Evolutionary conservation across 2,888 invertebrate genomes (phyloP).

Genomic region (Apamea epomidion): DNA sequence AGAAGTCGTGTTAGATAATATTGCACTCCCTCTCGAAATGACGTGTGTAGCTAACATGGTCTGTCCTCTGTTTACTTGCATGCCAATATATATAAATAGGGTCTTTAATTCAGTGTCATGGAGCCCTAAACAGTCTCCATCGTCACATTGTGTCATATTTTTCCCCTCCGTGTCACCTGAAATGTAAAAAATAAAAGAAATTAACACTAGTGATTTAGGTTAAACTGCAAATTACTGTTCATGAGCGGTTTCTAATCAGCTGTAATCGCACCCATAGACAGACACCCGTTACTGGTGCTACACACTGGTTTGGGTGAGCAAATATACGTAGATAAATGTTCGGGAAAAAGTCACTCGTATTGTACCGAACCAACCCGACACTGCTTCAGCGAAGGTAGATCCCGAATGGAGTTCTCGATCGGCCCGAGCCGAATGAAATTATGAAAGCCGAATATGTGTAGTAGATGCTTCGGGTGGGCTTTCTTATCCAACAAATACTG

Average conservation of each 20-base stretch:
- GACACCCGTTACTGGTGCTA: too few species aligned
- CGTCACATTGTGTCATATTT: neutral
- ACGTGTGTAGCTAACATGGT: neutral
- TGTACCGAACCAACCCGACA: neutral
- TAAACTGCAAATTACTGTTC: neutral
- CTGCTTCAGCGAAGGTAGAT: neutral
- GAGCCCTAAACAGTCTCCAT: neutral
- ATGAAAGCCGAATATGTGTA: neutral
- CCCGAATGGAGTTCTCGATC: neutral
- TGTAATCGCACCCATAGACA: neutral
- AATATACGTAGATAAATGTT: neutral
- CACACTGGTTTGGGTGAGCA: too few species aligned
- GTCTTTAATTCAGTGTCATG: fast-evolving
- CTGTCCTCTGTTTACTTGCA: neutral
- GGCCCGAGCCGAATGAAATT: neutral
- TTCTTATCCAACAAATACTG: neutral
- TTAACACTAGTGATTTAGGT: neutral
- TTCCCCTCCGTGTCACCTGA: fast-evolving
- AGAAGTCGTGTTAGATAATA: neutral
- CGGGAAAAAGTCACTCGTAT: neutral
- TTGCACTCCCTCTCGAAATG: neutral
- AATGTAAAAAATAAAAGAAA: neutral
- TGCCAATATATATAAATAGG: neutral
- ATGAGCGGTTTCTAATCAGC: neutral
- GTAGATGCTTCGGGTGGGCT: neutral